phyloP scores from a whole-genome alignment of 1,140 invertebrate genomes.

The Archegozetes longisetosus region DNA sequence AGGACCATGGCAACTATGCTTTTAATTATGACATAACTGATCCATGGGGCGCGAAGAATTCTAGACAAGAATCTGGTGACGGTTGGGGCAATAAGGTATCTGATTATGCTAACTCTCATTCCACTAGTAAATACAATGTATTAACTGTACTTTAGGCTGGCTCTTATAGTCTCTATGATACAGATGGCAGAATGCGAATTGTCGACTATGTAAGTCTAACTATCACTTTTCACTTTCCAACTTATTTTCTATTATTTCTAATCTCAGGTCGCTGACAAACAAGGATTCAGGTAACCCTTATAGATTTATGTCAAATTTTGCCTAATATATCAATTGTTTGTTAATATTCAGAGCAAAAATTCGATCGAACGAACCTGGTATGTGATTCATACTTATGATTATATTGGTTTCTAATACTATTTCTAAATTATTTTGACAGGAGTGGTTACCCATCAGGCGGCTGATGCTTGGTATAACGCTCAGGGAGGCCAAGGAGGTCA shows the following conservation, averaged over 20 bases:
- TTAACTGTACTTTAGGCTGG: slow-evolving; percentile 12
- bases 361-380: slow-evolving; percentile 20
- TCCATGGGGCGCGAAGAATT: slow-evolving; percentile 18
- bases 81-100: slow-evolving; percentile 19
- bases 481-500: background rate
- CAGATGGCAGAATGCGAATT: slow-evolving; percentile 18
- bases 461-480: background rate
- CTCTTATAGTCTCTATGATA: slow-evolving; percentile 17
- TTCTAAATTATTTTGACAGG: too few relatives aligned
- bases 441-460: slow-evolving; percentile 14
- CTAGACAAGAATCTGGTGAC: slow-evolving; percentile 20
- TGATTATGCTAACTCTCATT: background rate
- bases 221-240: background rate
- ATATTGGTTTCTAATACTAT: too few relatives aligned
- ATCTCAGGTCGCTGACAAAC: background rate
- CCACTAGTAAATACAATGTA: background rate
- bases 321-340: background rate
- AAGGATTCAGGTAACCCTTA: background rate
- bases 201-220: slow-evolving; percentile 18
- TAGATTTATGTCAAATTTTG: background rate
- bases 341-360: slow-evolving; percentile 18
- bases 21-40: slow-evolving; percentile 23
- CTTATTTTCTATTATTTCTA: background rate
- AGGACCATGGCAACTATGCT: slow-evolving; percentile 11
- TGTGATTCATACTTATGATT: too few relatives aligned